Base-by-base conservation (phyloP, 2,888 invertebrate species). In the Emmelina monodactyla region DNA sequence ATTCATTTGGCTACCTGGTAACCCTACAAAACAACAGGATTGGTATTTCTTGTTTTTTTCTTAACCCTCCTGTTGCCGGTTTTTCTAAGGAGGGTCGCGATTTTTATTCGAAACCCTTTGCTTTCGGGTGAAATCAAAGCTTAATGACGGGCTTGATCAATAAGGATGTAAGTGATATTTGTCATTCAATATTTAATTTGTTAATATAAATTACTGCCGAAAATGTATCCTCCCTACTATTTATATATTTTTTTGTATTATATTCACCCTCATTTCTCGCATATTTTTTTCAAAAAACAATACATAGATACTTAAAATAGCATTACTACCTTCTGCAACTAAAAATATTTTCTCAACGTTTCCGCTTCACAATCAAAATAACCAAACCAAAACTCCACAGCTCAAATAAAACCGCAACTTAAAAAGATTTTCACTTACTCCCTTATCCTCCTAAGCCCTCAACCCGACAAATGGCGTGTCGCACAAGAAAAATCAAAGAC, bases 1-100 rank as follows among this genome's bases (percentile, higher is more conserved):
- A 81, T 81, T 81, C 81, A 81, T 81, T 81, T 81, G 73, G 56
- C 70, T 78, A 79, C 79, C 78, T 78, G 78, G 68, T 64, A 64
- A 71, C 73, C 72, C 72, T 55, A 49, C 54, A 68, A 73, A 76
- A 78, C 79, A 78, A 75, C 72, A 66, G 55, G 49, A 50, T 41
- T 52, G 54, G 58, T 55, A 60, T 65, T 68, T 60, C 55, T 59
- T 66, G 65, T 55, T 55, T 57, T 52, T 47, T 62, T 63, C 49
- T 55, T 58, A 55, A 50, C 53, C 49, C 47, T n/a, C n/a, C n/a
- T n/a, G n/a, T n/a, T n/a, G n/a, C n/a, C 55, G 61, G 62, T 68
- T 73, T 75, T 75, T 73, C 65, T 62, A 50, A 46, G 56, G 57
- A 62, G 67, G 67, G 67, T 59, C 55, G 60, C 59, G 55, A 66